Base-by-base conservation (phyloP, 2,888 invertebrate species). In the Celastrina argiolus region DNA sequence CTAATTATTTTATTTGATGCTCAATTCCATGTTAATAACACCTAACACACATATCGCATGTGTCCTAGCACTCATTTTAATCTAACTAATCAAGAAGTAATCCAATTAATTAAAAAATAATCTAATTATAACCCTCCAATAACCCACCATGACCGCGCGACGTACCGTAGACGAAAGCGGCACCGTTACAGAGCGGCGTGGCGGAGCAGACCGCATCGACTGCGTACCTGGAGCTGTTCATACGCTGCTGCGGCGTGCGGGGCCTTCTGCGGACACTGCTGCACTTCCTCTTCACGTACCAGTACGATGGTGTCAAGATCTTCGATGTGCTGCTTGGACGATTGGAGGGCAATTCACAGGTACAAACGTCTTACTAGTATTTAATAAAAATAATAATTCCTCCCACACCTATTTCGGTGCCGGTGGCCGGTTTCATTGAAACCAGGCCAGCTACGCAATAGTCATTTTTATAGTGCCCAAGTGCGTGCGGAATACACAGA, bases 131-230 rank as follows among this genome's bases (percentile, higher is more conserved):
- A 26, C 45, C 67, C 65, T 42, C 66, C 66, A 71, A 72, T 70
- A 70, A 78, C 80, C 77, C 56, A 56, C 58, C 34, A 28, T 14
- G 16, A 36, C 61, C 61, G 34, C 34, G 39, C 61, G 22, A 61
- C 61, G 61, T 80, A 79, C 77, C 80, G 83, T 88, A 89, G 90
- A 87, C 84, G 78, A 84, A 79, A 82, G 82, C 81, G 78, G 84
- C 78, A 77, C 77, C 87, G 86, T 93, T 94, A 85, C 94, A 97
- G 97, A 96, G 94, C 84, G 95, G 96, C 69, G 93, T 95, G 74
- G 95, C 96, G 73, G 98, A 99, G 84, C 95, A 98, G 81, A 94
- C 97, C 68, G 96, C 98, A 63, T 97, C 98, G 10, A 98, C 97
- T 79, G 97, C 97, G 7, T 99, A 99, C 87, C 93, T 98, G 70